These are phyloP conservation scores for Ceratoteleas bidentatus DNA, from an alignment of 1,140 invertebrate species.

Conservation along the genomic window DNA sequence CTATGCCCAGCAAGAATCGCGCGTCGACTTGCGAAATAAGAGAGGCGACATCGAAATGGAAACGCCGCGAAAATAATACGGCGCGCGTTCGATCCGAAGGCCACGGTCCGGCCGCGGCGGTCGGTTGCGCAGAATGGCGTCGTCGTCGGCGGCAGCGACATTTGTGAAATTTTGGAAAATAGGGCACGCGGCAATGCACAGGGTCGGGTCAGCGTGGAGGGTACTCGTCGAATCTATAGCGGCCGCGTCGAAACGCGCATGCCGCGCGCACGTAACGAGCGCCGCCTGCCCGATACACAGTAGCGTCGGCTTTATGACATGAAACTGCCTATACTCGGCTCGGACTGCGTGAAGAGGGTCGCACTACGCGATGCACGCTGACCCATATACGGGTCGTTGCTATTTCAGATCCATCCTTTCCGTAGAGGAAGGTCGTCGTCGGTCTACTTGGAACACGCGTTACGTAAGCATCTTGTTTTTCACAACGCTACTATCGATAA, in stretches of 20 bases:
- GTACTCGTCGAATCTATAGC: conserved; percentile 60
- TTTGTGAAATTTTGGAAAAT: conserved; percentile 68
- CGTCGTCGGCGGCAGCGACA: no score
- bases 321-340: conserved; percentile 56
- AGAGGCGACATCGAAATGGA: no score
- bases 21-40: no score
- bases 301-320: conserved; percentile 53
- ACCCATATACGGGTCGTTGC: conserved; percentile 82
- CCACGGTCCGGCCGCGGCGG: conserved; percentile 55
- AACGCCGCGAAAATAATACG: no score
- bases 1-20: no score
- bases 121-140: conserved; percentile 41
- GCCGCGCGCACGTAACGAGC: conserved; percentile 14
- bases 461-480: conserved; percentile 76
- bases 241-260: conserved; percentile 51
- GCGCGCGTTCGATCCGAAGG: conserved; percentile 44
- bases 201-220: conserved; percentile 62
- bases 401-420: conserved; percentile 82
- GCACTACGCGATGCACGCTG: conserved; percentile 80
- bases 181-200: conserved; percentile 62
- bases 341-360: conserved; percentile 76
- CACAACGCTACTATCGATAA: conserved; percentile 63
- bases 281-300: conserved; percentile 29
- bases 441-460: conserved; percentile 63
- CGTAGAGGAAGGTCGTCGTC: conserved; percentile 80